Percentiles rank a stretch among this genome's conserved stretches.
phyloP scores from a whole-genome alignment of 2,888 invertebrate species.

The Euplexia lucipara region DNA sequence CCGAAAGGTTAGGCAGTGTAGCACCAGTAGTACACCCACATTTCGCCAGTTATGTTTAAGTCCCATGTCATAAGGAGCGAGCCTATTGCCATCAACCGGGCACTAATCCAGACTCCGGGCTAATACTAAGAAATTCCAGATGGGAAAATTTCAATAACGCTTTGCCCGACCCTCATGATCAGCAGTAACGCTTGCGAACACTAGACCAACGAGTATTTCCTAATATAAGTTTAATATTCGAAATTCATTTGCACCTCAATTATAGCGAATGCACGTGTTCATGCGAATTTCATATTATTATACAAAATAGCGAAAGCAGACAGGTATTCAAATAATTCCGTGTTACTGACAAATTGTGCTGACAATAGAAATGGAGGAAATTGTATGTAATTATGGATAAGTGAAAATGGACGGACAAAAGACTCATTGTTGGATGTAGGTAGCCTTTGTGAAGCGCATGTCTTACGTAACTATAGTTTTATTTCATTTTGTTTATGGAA shows the following conservation, averaged over 20 bases:
- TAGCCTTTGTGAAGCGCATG: background rate
- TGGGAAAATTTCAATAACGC: no score
- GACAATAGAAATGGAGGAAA: conserved; percentile 27
- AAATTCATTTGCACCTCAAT: conserved; percentile 37
- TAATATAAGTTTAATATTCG: no score
- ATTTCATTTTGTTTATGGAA: background rate
- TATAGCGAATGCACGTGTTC: conserved; percentile 4
- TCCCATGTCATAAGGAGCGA: no score
- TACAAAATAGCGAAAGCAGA: background rate
- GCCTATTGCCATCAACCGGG: no score
- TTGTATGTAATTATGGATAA: conserved; percentile 37
- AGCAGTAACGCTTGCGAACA: no score
- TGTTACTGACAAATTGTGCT: conserved; percentile 11
- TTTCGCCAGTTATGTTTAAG: no score
- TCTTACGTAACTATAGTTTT: conserved; percentile 20
- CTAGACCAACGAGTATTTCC: no score
- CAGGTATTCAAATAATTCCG: conserved; percentile 30
- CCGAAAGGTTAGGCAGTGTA: no score
- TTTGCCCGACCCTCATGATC: no score
- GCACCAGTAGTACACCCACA: no score
- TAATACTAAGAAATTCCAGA: no score
- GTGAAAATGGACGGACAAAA: conserved; percentile 38
- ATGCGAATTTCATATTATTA: conserved; percentile 15
- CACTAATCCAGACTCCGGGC: no score
- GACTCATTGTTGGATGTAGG: conserved; percentile 15